Evolutionary conservation across 2,888 invertebrate species (phyloP).

Genomic region (Zele albiditarsus): DNA sequence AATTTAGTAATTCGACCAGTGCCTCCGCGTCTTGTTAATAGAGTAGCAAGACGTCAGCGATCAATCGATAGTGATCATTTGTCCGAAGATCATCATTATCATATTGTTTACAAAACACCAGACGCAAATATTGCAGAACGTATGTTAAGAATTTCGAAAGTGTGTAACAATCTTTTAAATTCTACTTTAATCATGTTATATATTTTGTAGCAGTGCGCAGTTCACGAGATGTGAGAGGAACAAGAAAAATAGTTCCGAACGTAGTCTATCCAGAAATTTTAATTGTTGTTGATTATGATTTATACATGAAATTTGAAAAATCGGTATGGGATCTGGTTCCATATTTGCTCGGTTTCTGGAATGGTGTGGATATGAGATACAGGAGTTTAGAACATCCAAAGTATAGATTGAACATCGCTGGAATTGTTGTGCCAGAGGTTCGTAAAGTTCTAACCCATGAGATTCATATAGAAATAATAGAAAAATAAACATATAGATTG

Average conservation of each 20-base stretch:
- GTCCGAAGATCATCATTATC: constrained; percentile 32
- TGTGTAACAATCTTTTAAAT: neutral
- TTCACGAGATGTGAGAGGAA: neutral
- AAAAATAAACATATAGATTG: no score
- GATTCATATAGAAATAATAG: no score
- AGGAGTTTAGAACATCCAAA: constrained; percentile 44
- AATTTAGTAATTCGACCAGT: constrained; percentile 38
- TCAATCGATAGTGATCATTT: constrained; percentile 16
- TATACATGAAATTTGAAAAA: constrained; percentile 29
- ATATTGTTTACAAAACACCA: constrained; percentile 39
- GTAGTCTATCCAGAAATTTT: constrained; percentile 46
- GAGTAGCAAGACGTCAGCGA: constrained; percentile 7
- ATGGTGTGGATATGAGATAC: constrained; percentile 48
- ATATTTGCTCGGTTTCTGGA: constrained; percentile 50
- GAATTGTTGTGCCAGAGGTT: constrained; percentile 47
- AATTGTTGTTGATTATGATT: constrained; percentile 38
- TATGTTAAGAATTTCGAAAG: neutral
- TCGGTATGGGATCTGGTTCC: constrained; percentile 6
- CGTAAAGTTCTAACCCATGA: no score
- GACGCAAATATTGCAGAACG: neutral
- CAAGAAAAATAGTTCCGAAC: neutral
- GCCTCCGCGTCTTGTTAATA: constrained; percentile 38
- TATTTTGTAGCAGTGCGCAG: neutral
- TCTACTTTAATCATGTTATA: constrained; percentile 7
- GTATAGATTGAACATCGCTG: constrained; percentile 49